Conservation (phyloP, 2,113 vertebrate genomes). For the Sus scrofa region T2T-Sscrofa CM000819.6:114599001-114599500, state of each 20-base stretch:
- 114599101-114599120: not conserved
- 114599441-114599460: too few species aligned
- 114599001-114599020: slow-evolving; percentile 57
- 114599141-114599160: not conserved
- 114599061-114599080: slow-evolving; percentile 36
- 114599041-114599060: not conserved
- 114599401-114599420: not conserved
- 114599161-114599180: slow-evolving; percentile 1
- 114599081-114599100: slow-evolving; percentile 31
- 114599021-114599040: not conserved
- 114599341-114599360: not conserved
- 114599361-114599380: not conserved
- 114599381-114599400: not conserved
- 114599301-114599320: not conserved
- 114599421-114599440: not conserved
- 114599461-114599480: too few species aligned
- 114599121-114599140: slow-evolving; percentile 31
- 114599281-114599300: not conserved
- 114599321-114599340: not conserved
- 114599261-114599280: not conserved
- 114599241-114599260: not conserved
- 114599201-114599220: not conserved
- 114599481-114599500: too few species aligned
- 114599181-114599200: not conserved
- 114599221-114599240: not conserved